Evolutionary conservation across 2,888 invertebrate species (phyloP).

Genomic region (Piscicola geometra): DNA sequence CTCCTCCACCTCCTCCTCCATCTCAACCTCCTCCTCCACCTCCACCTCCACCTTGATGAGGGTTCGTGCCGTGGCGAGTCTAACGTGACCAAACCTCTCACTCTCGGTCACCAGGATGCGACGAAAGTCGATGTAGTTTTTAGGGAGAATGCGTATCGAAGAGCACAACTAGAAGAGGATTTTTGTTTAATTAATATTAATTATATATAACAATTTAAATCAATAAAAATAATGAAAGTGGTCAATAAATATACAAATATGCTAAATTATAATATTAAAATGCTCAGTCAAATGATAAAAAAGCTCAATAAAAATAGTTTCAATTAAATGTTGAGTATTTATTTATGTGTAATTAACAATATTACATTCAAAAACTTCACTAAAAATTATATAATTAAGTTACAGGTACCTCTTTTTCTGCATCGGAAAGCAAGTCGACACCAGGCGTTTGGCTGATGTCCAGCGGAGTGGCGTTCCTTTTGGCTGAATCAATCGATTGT

Average conservation of each 20-base stretch:
- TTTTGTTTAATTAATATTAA: too few species aligned
- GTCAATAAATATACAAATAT: background rate
- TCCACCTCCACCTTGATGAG: background rate
- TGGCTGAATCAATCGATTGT: slow-evolving; percentile 34
- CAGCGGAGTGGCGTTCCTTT: background rate
- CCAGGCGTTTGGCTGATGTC: background rate
- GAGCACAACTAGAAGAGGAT: slow-evolving; percentile 1
- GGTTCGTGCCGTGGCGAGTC: background rate
- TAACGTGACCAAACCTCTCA: background rate
- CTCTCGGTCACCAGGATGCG: background rate
- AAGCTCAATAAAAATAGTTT: too few species aligned
- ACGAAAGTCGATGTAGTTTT: background rate
- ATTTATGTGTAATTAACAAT: too few species aligned
- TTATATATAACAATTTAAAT: too few species aligned
- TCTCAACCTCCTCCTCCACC: too few species aligned
- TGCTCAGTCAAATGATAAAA: too few species aligned
- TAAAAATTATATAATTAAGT: background rate
- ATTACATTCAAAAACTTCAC: background rate
- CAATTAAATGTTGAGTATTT: too few species aligned
- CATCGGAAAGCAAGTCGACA: background rate
- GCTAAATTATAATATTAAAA: too few species aligned
- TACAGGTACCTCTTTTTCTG: background rate
- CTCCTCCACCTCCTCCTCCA: too few species aligned
- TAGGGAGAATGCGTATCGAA: background rate
- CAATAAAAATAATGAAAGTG: background rate